Conservation (phyloP, 2,888 invertebrate genomes). For the Congeria kusceri region DNA sequence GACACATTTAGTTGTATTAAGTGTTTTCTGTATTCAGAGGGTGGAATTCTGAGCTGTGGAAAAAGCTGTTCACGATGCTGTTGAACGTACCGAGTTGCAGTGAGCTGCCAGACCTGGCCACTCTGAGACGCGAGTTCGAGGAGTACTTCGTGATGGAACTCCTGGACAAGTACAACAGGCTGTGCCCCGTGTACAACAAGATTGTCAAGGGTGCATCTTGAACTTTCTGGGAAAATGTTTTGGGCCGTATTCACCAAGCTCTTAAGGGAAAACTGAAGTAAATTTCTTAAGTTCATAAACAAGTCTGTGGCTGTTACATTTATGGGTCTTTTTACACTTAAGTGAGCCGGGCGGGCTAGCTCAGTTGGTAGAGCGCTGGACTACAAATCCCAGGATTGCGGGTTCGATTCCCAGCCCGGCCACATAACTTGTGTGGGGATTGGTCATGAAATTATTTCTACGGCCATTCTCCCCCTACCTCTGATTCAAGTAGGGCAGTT, state of each 20-base stretch:
- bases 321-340: no score
- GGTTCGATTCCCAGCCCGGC: no score
- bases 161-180: slow-evolving; percentile 62
- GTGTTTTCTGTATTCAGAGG: slow-evolving; percentile 66
- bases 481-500: no score
- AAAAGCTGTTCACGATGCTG: slow-evolving; percentile 91
- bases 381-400: no score
- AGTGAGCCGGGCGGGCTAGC: no score
- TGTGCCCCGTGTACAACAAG: slow-evolving; percentile 42
- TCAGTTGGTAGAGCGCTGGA: no score
- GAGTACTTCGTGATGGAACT: slow-evolving; percentile 73
- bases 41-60: slow-evolving; percentile 88
- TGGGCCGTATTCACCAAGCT: background rate
- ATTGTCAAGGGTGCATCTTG: background rate
- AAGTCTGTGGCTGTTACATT: background rate
- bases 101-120: slow-evolving; percentile 90
- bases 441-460: no score
- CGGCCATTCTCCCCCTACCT: no score
- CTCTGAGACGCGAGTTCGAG: slow-evolving; percentile 77
- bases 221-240: background rate
- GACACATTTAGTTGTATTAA: no score
- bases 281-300: background rate
- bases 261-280: background rate
- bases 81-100: slow-evolving; percentile 93
- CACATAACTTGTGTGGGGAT: no score